These are phyloP conservation scores for Allolobophora icterica DNA, from an alignment of 2,888 invertebrate genomes.

Conservation along the genomic window DNA sequence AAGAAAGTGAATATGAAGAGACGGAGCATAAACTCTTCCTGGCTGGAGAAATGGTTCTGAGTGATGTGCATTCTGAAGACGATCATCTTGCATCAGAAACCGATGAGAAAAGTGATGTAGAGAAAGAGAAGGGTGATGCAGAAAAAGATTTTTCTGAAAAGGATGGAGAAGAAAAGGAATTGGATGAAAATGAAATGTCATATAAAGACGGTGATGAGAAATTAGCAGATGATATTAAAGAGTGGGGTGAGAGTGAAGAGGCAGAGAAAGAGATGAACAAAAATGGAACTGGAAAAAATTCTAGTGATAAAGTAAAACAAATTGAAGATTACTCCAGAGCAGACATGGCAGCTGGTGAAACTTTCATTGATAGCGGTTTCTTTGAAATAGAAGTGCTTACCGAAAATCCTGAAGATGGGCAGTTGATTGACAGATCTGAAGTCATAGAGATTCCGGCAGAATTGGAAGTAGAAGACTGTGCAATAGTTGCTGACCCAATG, in stretches of 20 bases:
- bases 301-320: not conserved
- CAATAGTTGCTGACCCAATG: not conserved
- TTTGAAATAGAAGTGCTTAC: constrained; percentile 17
- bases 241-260: not conserved
- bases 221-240: not conserved
- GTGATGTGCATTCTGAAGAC: not conserved
- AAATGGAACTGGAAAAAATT: not conserved
- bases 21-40: not conserved
- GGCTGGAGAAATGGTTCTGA: not conserved
- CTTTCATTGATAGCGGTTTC: not conserved
- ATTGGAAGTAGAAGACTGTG: not conserved
- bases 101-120: constrained; percentile 13
- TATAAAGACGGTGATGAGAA: constrained; percentile 28
- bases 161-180: constrained; percentile 7
- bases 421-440: not conserved
- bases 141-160: constrained; percentile 22
- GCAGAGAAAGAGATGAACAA: not conserved
- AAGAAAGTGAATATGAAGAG: constrained; percentile 26
- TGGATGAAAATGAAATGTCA: not conserved
- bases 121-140: constrained; percentile 1
- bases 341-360: not conserved
- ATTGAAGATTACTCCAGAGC: not conserved
- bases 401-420: not conserved
- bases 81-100: not conserved
- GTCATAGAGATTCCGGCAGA: not conserved